Conservation (phyloP, 2,888 invertebrate species). For the Dendrolimus pini region DNA sequence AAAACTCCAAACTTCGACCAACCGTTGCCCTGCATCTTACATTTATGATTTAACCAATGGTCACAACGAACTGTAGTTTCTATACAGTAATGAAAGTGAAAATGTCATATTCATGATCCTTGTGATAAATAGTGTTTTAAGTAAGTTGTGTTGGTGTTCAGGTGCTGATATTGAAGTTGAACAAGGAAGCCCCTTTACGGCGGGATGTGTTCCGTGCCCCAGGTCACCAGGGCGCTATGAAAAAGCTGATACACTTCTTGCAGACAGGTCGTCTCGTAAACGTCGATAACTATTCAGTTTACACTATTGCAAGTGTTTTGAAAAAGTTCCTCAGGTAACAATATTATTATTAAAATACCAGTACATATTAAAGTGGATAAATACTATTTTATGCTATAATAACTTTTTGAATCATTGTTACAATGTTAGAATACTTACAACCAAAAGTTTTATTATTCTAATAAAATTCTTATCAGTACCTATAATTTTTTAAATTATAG, state of each 20-base stretch:
- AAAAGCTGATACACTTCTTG: constrained; percentile 93
- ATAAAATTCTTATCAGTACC: too few species aligned
- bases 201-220: constrained; percentile 97
- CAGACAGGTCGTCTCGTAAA: constrained; percentile 93
- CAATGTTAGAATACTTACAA: too few species aligned
- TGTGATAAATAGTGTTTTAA: constrained; percentile 11
- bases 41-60: not conserved
- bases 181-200: constrained; percentile 95
- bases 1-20: too few species aligned
- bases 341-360: not conserved
- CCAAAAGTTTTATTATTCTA: too few species aligned
- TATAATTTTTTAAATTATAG: too few species aligned
- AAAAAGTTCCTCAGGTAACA: constrained; percentile 91
- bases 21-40: not conserved
- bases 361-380: too few species aligned
- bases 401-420: too few species aligned
- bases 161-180: constrained; percentile 94
- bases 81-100: not conserved
- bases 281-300: constrained; percentile 96
- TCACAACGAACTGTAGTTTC: not conserved
- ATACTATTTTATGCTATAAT: too few species aligned
- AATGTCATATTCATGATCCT: constrained; percentile 5
- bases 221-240: constrained; percentile 96
- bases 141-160: constrained; percentile 43
- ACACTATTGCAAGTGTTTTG: constrained; percentile 98